Conservation (phyloP, 2,888 invertebrate species). For the Drosophila putrida region DNA sequence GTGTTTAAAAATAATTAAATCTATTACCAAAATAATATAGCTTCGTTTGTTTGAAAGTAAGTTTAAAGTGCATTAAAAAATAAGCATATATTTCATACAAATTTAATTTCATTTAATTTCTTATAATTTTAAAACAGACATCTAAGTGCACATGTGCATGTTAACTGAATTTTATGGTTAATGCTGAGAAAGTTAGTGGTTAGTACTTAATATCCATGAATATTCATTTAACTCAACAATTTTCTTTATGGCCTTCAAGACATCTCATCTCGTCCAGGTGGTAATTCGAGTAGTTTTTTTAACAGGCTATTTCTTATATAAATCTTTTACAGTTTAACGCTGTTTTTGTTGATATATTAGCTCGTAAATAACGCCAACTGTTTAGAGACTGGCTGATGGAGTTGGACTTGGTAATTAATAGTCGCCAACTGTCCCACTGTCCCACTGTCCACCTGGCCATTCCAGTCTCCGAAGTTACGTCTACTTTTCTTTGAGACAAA, state of each 20-base stretch:
- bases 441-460: background rate
- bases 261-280: constrained; percentile 4
- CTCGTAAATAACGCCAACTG: constrained; percentile 44
- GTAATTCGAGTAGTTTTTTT: constrained; percentile 12
- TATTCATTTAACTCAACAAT: constrained; percentile 24
- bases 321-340: constrained; percentile 32
- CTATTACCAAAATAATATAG: background rate
- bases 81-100: background rate
- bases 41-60: background rate
- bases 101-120: background rate
- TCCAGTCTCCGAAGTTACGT: constrained; percentile 11
- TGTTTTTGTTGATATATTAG: constrained; percentile 12
- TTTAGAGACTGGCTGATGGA: constrained; percentile 14
- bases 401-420: constrained; percentile 46
- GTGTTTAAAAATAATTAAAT: background rate
- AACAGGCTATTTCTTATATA: constrained; percentile 41
- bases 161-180: background rate
- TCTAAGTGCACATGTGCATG: background rate
- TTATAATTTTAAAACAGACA: background rate
- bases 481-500: background rate
- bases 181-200: background rate
- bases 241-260: constrained; percentile 8
- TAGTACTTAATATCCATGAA: constrained; percentile 12
- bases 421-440: constrained; percentile 26
- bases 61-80: background rate